Percentiles rank a stretch among this genome's conserved stretches.
Conservation (phyloP, 2,888 invertebrate genomes). For the Sipha maydis region DNA sequence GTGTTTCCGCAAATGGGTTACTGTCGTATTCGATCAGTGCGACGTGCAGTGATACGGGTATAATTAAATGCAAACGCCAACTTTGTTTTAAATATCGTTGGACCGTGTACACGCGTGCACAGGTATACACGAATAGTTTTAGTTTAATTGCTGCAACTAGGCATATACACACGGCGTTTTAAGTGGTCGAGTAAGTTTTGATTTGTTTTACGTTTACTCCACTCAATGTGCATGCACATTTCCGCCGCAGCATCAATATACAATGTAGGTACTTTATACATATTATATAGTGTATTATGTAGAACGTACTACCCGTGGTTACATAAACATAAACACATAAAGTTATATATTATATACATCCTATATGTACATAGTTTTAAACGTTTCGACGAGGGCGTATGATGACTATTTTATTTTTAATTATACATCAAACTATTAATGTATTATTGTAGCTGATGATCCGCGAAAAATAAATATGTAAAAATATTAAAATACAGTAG, state of each 20-base stretch:
- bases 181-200: conserved; percentile 4
- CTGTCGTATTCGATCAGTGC: too few relatives aligned
- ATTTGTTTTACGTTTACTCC: neutral
- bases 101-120: neutral
- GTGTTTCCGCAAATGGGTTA: too few relatives aligned
- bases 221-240: neutral
- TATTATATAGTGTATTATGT: neutral
- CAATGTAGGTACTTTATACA: neutral
- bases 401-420: neutral
- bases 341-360: too few relatives aligned
- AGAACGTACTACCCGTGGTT: neutral
- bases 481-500: too few relatives aligned
- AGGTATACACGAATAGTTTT: neutral
- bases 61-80: neutral
- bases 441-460: neutral
- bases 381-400: neutral
- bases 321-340: too few relatives aligned
- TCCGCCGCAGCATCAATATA: neutral
- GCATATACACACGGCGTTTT: neutral
- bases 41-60: neutral
- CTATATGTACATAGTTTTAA: neutral
- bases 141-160: conserved; percentile 6
- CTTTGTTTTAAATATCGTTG: neutral
- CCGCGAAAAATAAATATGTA: too few relatives aligned
- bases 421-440: neutral